Evolutionary conservation across 2,113 vertebrate genomes (phyloP), one percentile per base, ranked within the genome.

Genomic region (Chionodraco myersi): DNA sequence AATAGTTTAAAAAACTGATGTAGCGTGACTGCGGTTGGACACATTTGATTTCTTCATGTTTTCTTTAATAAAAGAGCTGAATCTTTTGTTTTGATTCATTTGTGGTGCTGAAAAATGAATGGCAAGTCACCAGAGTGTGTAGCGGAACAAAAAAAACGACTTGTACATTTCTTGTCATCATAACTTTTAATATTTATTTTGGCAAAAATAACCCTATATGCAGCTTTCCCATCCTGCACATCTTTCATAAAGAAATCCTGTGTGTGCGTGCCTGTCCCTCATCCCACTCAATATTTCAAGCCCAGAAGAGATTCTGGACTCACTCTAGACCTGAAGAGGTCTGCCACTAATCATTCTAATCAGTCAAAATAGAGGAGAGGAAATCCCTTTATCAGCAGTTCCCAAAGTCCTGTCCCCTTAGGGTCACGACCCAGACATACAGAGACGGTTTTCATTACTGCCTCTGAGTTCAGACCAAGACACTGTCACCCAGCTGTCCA

Each of bases 311-410:
- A 67, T 16, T 78, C 56, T 59, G 72, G 54, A 83, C 60, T 7
- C 12, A 21, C 60, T 77, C 62, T 49, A 69, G 69, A 85, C 76
- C 80, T 75, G 58, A 57, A 66, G 75, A 83, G 63, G 88, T 88
- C 88, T 86, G 79, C 63, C 82, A 65, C 67, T 83, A 86, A 89
- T 92, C 92, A 90, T 85, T 85, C 80, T 88, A 92, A 92, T 93
- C 93, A 89, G 82, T 68, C 73, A 48, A 53, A 81, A 80, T 23
- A 61, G 52, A 85, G 72, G 66, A 80, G 79, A 93, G 92, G 93
- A 94, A 94, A 91, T 88, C 83, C 66, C 90, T 87, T 92, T 93
- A 94, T 94, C 92, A 92, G 90, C 58, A 53, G 80, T 74, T 90
- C 73, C 82, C 80, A 18, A 88, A 79, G 92, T 81, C 77, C 57